Evolutionary conservation across 1,140 invertebrate species (phyloP), one percentile per base, ranked within the genome.

Genomic region (Pseudomyrmex flavicornis): DNA sequence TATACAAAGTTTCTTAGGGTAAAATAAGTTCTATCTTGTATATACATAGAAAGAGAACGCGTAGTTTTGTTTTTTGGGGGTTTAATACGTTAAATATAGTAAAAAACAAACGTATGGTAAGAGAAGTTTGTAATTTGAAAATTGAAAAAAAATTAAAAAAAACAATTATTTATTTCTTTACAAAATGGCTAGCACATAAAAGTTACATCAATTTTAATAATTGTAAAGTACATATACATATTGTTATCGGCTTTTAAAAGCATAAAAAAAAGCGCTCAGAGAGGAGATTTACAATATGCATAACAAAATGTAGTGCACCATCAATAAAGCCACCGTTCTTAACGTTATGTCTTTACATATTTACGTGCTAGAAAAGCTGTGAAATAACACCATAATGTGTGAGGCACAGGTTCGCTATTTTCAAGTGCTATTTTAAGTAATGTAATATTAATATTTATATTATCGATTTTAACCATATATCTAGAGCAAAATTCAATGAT

Each of bases 371-470:
- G 17, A 46, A 69, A 79, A 69, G 35, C 35, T 58, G 15, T 46
- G 46, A 17, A 17, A 52, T 22, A 48, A 22, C n/a, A 68, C 22
- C 7, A n/a, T 22, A 70, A 13, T 15, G 5, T 15, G 13, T 15
- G 2, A 4, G 20, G n/a, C 61, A 20, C 48, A 13, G 22, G 22
- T 26, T 26, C 22, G 22, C n/a, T 2, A 35, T 58, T 56, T 22
- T 79, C 17, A 15, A 9, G 48, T 58, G 15, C 7, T 2, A 59
- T 2, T 58, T 70, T 35, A 48, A 46, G 56, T 9, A 48, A 59
- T 58, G 12, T 17, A 80, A 80, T 80, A 46, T 48, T 70, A 59
- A 77, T 26, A 46, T 77, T 68, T 68, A 68, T 54, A 54, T 69
- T 35, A 48, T 70, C 44, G 35, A 48, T 5, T n/a, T 58, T 10